A percentile compares a stretch with the other conserved stretches of the same genome.
Conservation (phyloP, 1,140 invertebrate species). For the Dreissena rostriformis region DNA sequence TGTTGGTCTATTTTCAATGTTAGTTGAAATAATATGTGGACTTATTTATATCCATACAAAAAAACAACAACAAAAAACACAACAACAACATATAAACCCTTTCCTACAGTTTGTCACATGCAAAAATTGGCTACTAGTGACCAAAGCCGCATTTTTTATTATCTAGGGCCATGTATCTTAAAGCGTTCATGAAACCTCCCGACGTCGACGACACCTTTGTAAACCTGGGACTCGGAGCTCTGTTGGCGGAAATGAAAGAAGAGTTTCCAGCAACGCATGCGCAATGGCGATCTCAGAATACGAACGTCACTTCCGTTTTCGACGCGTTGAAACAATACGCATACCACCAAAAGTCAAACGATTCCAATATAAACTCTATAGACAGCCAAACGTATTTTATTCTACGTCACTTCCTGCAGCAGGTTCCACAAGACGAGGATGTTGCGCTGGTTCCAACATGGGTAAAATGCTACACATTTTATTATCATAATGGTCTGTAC, state of each 20-base stretch:
- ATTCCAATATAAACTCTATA: slow-evolving; percentile 68
- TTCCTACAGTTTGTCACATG: too few species aligned
- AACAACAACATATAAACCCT: too few species aligned
- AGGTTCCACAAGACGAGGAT: slow-evolving; percentile 57
- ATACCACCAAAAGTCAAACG: slow-evolving; percentile 71
- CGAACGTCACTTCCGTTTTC: slow-evolving; percentile 68
- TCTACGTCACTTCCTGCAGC: slow-evolving; percentile 66
- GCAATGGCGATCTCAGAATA: slow-evolving; percentile 65
- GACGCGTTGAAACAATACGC: slow-evolving; percentile 72
- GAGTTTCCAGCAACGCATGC: slow-evolving; percentile 57
- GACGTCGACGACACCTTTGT: slow-evolving; percentile 80
- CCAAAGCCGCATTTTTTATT: too few species aligned
- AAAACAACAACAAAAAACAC: too few species aligned
- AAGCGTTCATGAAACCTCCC: slow-evolving; percentile 75
- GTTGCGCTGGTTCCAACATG: slow-evolving; percentile 74
- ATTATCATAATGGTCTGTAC: too few species aligned
- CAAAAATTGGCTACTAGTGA: too few species aligned
- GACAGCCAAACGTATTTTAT: slow-evolving; percentile 75
- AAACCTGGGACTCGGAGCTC: slow-evolving; percentile 73
- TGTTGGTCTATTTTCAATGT: too few species aligned
- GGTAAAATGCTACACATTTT: slow-evolving; percentile 64
- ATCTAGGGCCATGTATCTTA: slow-evolving; percentile 56
- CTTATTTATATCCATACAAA: too few species aligned
- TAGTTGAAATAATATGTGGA: too few species aligned
- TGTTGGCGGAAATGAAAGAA: slow-evolving; percentile 57